These are phyloP conservation scores for Enteromius anoplus DNA, from an alignment of 2,797 vertebrate genomes.

Conservation along the genomic window DNA sequence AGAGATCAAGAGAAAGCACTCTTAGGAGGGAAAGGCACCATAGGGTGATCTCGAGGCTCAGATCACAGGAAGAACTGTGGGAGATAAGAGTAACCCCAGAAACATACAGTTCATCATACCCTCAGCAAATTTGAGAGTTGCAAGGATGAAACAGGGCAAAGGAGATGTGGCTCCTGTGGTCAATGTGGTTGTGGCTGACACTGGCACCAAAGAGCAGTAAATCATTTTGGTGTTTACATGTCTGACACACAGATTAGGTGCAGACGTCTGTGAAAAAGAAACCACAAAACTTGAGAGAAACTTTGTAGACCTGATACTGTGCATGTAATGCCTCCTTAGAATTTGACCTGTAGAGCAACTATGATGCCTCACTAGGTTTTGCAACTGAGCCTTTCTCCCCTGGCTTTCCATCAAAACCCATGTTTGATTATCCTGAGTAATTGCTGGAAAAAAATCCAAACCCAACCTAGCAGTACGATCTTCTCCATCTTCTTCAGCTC, in stretches of 20 bases:
- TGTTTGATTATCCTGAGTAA: not conserved
- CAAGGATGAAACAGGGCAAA: constrained; percentile 61
- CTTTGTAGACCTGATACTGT: not conserved
- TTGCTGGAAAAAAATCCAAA: not conserved
- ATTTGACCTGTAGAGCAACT: not conserved
- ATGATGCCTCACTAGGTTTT: not conserved
- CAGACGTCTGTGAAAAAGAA: constrained; percentile 16
- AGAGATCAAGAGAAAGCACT: constrained; percentile 39
- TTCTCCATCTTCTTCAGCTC: constrained; percentile 21
- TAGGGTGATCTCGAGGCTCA: constrained; percentile 21
- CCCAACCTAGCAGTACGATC: not conserved
- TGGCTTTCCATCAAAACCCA: not conserved
- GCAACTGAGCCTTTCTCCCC: not conserved
- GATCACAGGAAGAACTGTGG: constrained; percentile 68
- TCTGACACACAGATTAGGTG: constrained; percentile 72
- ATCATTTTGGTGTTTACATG: constrained; percentile 76
- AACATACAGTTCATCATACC: constrained; percentile 73
- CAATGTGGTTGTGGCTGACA: constrained; percentile 36
- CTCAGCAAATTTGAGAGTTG: constrained; percentile 56
- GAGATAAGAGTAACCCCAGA: constrained; percentile 76
- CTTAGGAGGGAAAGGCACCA: constrained; percentile 33
- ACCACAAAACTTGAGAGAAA: constrained; percentile 5
- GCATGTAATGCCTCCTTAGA: not conserved
- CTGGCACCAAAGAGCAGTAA: constrained; percentile 73
- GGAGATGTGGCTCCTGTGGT: constrained; percentile 55